Evolutionary conservation across 1,140 invertebrate genomes (phyloP).

Genomic region (Pachypsylla venusta): DNA sequence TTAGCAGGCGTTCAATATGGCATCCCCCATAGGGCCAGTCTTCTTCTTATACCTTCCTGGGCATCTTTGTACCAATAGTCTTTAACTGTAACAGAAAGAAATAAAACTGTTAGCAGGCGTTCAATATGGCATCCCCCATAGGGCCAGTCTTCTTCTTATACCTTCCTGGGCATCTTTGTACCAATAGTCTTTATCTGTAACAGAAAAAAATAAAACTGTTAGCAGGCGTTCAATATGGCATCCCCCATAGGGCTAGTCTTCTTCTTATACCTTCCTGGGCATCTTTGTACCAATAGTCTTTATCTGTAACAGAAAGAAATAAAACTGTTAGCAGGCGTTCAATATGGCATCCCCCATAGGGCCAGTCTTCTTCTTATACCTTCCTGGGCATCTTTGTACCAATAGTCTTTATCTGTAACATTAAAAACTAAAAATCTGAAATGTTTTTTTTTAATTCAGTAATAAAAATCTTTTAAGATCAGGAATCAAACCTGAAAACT

Average conservation of each 20-base stretch:
- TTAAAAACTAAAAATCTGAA: no score
- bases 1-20: no score
- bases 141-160: conserved; percentile 16
- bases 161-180: conserved; percentile 24
- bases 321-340: no score
- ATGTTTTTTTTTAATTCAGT: no score
- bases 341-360: no score
- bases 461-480: no score
- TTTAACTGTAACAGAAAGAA: conserved; percentile 20
- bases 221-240: no score
- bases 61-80: conserved; percentile 27
- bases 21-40: conserved; percentile 12
- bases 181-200: conserved; percentile 25
- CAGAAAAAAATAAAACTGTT: no score
- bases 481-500: no score
- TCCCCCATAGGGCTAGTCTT: conserved; percentile 11
- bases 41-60: conserved; percentile 17
- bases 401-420: conserved; percentile 24
- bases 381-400: conserved; percentile 25
- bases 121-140: no score
- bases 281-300: conserved; percentile 26
- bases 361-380: conserved; percentile 18
- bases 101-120: no score
- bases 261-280: conserved; percentile 20
- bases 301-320: conserved; percentile 20